Evolutionary conservation across 2,888 invertebrate species (phyloP), one percentile per base, ranked within the genome.

Genomic region (Corythucha ciliata): DNA sequence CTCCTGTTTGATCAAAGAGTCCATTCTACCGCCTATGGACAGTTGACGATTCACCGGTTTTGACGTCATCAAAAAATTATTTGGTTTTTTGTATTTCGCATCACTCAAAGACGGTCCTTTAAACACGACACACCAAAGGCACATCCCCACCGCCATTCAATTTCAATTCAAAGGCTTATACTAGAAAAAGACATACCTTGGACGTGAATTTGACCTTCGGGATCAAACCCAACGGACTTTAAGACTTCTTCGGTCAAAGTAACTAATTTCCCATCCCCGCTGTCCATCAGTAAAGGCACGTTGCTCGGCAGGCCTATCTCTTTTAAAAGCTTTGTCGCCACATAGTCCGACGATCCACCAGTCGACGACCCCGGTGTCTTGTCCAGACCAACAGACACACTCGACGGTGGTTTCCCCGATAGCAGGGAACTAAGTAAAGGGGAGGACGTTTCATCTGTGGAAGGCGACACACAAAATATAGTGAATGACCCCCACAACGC

Each of bases 241-340:
- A 79, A 68, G 24, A 78, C 75, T 59, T 79, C 78, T 64, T 78
- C 79, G 53, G 76, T 78, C 1, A 79, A 74, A 54, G 76, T 76
- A 1, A 79, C 75, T 60, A 77, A 77, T 25, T 76, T 76, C 1
- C 79, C 79, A 58, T 79, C 78, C 21, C 75, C 77, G 2, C 77
- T 78, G 64, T 78, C 78, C 57, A 77, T 77, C 58, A 79, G 73
- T 59, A 79, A 77, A 20, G 79, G 70, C 22, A 72, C 68, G 58
- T 72, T 68, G 1, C 68, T 63, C 8, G 68, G 68, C 29, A 69
- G 62, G 20, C 70, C 68, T n/a, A 67, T 62, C 48, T 61, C 62
- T 55, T 63, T 64, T 44, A 64, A 52, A 34, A 61, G 61, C 53
- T 64, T 63, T 50, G 61, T 57, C 48, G 63, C 62, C 44, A 63